These are phyloP conservation scores for Meloidogyne hapla DNA, from an alignment of 1,140 invertebrate genomes.

Conservation along the genomic window DNA sequence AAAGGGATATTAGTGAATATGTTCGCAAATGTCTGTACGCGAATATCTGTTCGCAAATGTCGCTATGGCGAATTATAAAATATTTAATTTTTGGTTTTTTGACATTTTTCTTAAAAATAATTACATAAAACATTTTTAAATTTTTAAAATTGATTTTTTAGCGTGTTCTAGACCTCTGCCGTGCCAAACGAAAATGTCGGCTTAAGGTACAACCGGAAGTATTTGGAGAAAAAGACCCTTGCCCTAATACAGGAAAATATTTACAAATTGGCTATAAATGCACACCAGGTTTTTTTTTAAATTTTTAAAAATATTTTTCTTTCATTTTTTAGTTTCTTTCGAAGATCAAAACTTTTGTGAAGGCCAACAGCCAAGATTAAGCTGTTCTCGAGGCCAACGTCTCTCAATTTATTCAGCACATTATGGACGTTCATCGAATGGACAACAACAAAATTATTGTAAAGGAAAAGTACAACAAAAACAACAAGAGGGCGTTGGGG, in stretches of 20 bases:
- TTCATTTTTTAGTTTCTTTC: conserved; percentile 50
- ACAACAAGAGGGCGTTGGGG: background rate
- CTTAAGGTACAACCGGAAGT: conserved; percentile 42
- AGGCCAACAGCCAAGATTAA: conserved; percentile 45
- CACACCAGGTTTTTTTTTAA: conserved; percentile 41
- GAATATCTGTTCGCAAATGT: no score
- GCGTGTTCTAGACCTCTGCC: conserved; percentile 50
- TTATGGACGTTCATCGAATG: conserved; percentile 48
- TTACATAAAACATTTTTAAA: background rate
- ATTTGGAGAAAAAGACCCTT: conserved; percentile 52
- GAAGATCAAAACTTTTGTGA: conserved; percentile 57
- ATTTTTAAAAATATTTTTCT: background rate
- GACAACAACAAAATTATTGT: conserved; percentile 46
- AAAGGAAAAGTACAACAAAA: background rate
- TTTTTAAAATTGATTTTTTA: conserved; percentile 32
- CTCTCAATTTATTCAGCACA: conserved; percentile 56
- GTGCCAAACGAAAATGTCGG: conserved; percentile 50
- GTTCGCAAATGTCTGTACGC: no score
- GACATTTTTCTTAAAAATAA: no score
- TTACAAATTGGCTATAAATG: conserved; percentile 58
- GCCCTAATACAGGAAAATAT: conserved; percentile 50
- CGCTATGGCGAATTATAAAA: no score
- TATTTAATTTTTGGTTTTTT: no score
- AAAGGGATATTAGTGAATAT: background rate
- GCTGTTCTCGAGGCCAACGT: conserved; percentile 41